Evolutionary conservation across 2,113 vertebrate species (phyloP).

Genomic region (Dasyornis broadbenti): DNA sequence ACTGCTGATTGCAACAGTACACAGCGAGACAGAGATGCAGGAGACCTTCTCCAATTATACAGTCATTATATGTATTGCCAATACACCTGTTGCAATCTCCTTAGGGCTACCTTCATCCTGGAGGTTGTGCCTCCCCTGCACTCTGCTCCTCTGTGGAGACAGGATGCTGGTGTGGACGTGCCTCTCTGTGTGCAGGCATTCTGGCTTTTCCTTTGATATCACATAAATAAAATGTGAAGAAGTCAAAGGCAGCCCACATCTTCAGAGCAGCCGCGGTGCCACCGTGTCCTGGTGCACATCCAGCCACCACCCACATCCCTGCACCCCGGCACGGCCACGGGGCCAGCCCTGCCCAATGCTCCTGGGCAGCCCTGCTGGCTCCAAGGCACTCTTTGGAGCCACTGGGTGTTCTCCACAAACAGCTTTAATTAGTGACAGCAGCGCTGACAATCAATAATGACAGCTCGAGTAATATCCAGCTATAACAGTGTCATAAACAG

Average conservation of each 20-base stretch:
- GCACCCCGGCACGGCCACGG: accelerated
- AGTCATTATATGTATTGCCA: accelerated
- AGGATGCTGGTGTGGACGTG: background rate
- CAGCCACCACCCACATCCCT: accelerated
- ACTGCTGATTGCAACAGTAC: background rate
- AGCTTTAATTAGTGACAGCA: background rate
- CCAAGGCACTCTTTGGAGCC: accelerated
- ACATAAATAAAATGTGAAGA: background rate
- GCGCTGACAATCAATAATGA: background rate
- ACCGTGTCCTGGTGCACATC: accelerated
- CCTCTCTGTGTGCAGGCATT: accelerated
- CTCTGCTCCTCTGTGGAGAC: accelerated
- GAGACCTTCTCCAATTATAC: background rate
- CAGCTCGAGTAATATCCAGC: background rate
- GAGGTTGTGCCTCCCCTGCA: background rate
- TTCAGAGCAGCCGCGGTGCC: accelerated
- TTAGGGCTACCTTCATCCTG: background rate
- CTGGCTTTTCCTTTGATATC: too few relatives aligned
- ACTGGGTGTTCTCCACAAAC: background rate
- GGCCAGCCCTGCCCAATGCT: background rate
- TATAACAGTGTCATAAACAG: background rate
- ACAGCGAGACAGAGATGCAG: accelerated
- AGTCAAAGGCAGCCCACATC: accelerated
- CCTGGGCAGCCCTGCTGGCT: accelerated
- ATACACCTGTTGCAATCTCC: background rate